Base-by-base conservation (phyloP, 2,797 vertebrate genomes). In the Sorex maritimensis region DNA sequence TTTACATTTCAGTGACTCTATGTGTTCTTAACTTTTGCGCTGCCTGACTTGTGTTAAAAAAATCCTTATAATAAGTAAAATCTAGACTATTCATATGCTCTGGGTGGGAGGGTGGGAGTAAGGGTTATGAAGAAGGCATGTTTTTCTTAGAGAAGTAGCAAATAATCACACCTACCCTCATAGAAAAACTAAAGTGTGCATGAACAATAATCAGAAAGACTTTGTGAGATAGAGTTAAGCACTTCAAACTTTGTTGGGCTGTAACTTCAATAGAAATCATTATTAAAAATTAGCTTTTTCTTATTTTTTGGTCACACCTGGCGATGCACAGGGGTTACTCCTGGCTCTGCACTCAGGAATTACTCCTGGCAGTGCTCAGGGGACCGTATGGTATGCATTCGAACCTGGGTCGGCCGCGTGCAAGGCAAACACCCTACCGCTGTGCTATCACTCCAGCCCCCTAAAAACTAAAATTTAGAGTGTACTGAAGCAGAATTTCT, bases 81-180 rank as follows among this genome's bases (percentile, higher is more conserved):
- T 72, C 19, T 90, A 88, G 46, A 52, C 5, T 69, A 23, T 71
- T 88, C 73, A 74, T 79, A 81, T 67, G 14, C 24, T 90, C 7
- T 92, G 5, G 21, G 12, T 82, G 12, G 69, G 38, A 58, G 4
- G 24, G 6, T 30, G 14, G 74, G 24, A 21, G 30, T 73, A 61
- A 52, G 4, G 2, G 1, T 85, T 61, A 85, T 21, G 21, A 23
- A 58, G 28, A 90, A 77, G 24, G 46, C 15, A 73, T 2, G 7
- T 95, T 17, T 88, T 92, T 67, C 46, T 92, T 41, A 81, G 24
- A 12, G 85, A 81, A 69, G 12, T 55, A 61, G 15, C 55, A 85
- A 89, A 41, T 72, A 63, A 82, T 15, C 1, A 83, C 13, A 15
- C 3, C 13, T 41, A 77, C 41, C 2, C 24, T 6, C 21, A 23